phyloP scores from a whole-genome alignment of 1,140 invertebrate genomes.

The Drosophila yakuba region DNA sequence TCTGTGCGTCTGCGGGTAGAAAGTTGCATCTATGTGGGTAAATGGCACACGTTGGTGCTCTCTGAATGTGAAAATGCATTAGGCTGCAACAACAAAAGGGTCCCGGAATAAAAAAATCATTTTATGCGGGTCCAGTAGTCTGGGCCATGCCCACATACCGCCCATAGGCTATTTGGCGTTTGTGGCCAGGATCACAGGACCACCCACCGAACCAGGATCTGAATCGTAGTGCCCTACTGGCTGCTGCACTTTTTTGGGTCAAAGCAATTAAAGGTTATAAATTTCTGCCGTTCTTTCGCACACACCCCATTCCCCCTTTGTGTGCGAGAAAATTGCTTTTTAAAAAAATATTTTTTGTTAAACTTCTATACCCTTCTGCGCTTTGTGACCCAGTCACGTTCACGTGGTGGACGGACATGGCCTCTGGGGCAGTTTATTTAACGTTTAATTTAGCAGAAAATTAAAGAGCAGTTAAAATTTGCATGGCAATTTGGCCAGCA shows the following conservation, averaged over 20 bases:
- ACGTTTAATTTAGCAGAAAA: constrained; percentile 81
- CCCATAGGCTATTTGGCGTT: constrained; percentile 73
- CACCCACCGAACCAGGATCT: constrained; percentile 17
- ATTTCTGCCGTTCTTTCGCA: constrained; percentile 40
- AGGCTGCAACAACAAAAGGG: constrained; percentile 46
- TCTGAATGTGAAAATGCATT: constrained; percentile 74
- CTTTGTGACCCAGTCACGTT: constrained; percentile 51
- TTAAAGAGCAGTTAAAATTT: constrained; percentile 82
- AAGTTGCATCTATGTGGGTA: constrained; percentile 59
- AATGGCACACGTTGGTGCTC: constrained; percentile 56
- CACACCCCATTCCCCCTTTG: neutral
- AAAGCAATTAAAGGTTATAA: constrained; percentile 84
- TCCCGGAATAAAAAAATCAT: constrained; percentile 29
- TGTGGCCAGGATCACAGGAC: constrained; percentile 51
- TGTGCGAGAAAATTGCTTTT: constrained; percentile 66
- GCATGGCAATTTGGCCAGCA: constrained; percentile 63
- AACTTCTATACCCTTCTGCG: constrained; percentile 22
- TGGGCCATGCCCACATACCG: constrained; percentile 12
- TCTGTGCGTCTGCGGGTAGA: neutral
- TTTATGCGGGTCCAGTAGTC: constrained; percentile 61
- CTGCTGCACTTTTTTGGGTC: constrained; percentile 75
- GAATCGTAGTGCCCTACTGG: constrained; percentile 1
- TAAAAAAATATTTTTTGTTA: constrained; percentile 38
- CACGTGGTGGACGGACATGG: constrained; percentile 36
- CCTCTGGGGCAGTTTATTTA: constrained; percentile 63